Percentiles rank a stretch among this genome's conserved stretches.
These are phyloP conservation scores for Holacanthus passer DNA, from an alignment of 2,113 vertebrate species.

Conservation along the genomic window DNA sequence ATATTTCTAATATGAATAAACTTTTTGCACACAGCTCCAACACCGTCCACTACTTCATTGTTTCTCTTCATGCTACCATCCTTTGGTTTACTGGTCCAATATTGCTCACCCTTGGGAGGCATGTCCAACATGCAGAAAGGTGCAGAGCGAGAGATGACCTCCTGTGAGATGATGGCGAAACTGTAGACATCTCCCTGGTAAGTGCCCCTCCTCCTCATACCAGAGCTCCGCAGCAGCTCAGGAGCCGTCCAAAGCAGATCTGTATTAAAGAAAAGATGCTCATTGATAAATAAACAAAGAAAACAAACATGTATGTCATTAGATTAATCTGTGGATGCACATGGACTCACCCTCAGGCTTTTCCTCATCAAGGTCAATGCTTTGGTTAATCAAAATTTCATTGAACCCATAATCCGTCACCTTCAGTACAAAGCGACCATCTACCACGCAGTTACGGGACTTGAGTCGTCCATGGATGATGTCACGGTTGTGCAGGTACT, in stretches of 20 bases:
- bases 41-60: not conserved
- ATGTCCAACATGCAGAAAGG: conserved; percentile 94
- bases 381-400: conserved; percentile 85
- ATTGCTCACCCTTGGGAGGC: conserved; percentile 84
- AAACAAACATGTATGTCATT: not conserved
- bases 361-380: conserved; percentile 49
- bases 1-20: not conserved
- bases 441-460: conserved; percentile 95
- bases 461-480: conserved; percentile 92
- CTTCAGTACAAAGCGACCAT: conserved; percentile 94
- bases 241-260: conserved; percentile 93
- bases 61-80: not conserved
- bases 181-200: conserved; percentile 88
- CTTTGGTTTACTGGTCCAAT: not conserved
- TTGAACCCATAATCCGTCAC: conserved; percentile 93
- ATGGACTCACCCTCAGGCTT: conserved; percentile 84
- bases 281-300: not conserved
- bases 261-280: conserved; percentile 53
- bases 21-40: not conserved
- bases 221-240: conserved; percentile 86
- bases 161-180: conserved; percentile 91
- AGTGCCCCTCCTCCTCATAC: conserved; percentile 81
- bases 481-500: conserved; percentile 90
- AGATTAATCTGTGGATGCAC: not conserved
- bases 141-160: conserved; percentile 88